Evolutionary conservation across 2,113 vertebrate genomes (phyloP).

Genomic region (Antechinus stuartii): DNA sequence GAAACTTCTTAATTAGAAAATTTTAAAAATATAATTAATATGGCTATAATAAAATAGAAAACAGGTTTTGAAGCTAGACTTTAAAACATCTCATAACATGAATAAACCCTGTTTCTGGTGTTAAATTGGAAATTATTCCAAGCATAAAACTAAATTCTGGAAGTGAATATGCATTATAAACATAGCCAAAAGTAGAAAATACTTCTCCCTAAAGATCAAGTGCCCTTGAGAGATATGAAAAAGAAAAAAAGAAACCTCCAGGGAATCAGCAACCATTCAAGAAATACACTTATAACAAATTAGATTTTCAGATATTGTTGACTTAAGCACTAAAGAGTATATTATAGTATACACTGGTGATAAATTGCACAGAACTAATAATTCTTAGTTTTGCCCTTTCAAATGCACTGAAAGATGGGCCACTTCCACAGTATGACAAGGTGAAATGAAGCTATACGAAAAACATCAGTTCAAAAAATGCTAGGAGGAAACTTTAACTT

Average conservation of each 20-base stretch:
- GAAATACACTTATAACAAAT: constrained; percentile 65
- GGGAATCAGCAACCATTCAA: constrained; percentile 43
- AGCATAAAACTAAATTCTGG: neutral
- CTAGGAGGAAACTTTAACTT: constrained; percentile 26
- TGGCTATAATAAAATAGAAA: neutral
- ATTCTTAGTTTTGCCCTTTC: constrained; percentile 54
- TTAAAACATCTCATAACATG: neutral
- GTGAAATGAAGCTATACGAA: constrained; percentile 64
- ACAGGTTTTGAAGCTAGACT: neutral
- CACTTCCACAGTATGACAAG: constrained; percentile 56
- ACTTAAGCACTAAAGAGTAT: constrained; percentile 63
- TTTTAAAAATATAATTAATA: neutral
- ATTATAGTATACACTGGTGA: constrained; percentile 57
- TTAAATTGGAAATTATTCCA: neutral
- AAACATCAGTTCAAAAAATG: neutral
- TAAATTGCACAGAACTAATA: constrained; percentile 64
- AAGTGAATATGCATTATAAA: neutral
- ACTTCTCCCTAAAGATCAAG: neutral
- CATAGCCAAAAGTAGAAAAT: constrained; percentile 29
- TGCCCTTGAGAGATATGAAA: constrained; percentile 26
- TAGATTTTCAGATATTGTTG: constrained; percentile 75
- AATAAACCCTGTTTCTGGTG: neutral
- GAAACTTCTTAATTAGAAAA: neutral
- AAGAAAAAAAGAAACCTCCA: constrained; percentile 27
- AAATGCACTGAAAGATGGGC: constrained; percentile 64